Percentiles rank a stretch among this genome's conserved stretches.
Evolutionary conservation across 2,113 vertebrate genomes (phyloP).

Genomic region (Amia ocellicauda): DNA sequence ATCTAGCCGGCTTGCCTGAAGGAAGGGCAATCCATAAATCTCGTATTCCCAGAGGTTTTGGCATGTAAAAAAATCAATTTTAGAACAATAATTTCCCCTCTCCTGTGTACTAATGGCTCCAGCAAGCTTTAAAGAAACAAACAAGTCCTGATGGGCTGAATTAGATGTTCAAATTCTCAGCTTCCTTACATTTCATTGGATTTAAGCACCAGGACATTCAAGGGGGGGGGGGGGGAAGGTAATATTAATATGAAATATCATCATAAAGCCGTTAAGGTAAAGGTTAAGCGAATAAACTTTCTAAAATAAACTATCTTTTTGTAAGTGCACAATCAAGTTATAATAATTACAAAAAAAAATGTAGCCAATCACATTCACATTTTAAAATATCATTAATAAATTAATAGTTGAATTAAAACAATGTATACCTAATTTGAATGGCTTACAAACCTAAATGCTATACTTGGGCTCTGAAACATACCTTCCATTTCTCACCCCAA

Average conservation of each 20-base stretch:
- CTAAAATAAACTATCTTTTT: no score
- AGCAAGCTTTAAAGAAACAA: constrained; percentile 45
- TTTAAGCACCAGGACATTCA: no score
- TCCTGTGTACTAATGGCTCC: constrained; percentile 45
- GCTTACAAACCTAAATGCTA: constrained; percentile 65
- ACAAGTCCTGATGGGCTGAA: constrained; percentile 32
- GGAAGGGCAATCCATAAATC: constrained; percentile 51
- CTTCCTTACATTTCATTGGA: constrained; percentile 20
- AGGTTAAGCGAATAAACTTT: no score
- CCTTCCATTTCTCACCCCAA: constrained; percentile 56
- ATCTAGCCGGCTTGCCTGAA: constrained; percentile 46
- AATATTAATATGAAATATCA: no score
- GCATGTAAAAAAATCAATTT: constrained; percentile 42
- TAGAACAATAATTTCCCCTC: constrained; percentile 49
- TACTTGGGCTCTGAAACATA: constrained; percentile 54
- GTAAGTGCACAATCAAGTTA: constrained; percentile 33
- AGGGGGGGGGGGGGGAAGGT: no score
- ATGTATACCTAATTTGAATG: constrained; percentile 54
- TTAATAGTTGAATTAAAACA: constrained; percentile 44
- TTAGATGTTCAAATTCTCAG: constrained; percentile 17
- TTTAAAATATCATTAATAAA: no score
- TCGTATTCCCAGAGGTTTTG: constrained; percentile 34
- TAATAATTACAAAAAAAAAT: constrained; percentile 53
- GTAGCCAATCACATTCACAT: no score
- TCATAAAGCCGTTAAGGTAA: background rate